Evolutionary conservation across 2,888 invertebrate genomes (phyloP).

Genomic region (Carpatolechia fugitivella): DNA sequence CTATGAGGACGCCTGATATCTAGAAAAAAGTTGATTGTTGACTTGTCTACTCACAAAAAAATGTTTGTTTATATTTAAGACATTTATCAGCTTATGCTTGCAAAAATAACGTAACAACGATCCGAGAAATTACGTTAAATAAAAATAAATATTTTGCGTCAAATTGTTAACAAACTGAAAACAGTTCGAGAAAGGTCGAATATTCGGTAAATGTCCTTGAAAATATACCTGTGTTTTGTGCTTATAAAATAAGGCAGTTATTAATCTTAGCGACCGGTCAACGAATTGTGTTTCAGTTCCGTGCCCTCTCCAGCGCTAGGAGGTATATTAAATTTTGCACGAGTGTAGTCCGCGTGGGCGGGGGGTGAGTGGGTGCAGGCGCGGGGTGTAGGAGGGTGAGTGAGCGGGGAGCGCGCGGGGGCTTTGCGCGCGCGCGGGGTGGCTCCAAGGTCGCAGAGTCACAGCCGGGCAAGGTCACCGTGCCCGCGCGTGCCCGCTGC

Average conservation of each 20-base stretch:
- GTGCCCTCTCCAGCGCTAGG: slow-evolving; percentile 38
- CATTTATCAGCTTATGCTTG: no score
- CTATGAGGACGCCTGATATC: no score
- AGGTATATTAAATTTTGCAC: slow-evolving; percentile 68
- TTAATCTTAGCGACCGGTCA: slow-evolving; percentile 27
- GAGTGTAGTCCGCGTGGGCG: slow-evolving; percentile 54
- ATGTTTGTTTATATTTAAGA: no score
- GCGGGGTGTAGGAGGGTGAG: slow-evolving; percentile 30
- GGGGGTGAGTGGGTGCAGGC: slow-evolving; percentile 32
- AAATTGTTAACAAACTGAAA: no score
- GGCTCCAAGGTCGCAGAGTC: slow-evolving; percentile 78
- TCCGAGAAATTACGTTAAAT: no score
- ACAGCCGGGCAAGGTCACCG: slow-evolving; percentile 78
- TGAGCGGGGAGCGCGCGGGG: slow-evolving; percentile 30
- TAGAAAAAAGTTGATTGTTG: no score
- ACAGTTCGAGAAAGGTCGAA: no score
- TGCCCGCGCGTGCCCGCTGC: slow-evolving; percentile 70
- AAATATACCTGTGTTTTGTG: neutral
- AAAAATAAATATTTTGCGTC: no score
- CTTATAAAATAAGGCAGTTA: neutral
- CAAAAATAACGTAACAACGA: no score
- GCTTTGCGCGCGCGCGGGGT: slow-evolving; percentile 39
- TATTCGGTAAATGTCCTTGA: neutral
- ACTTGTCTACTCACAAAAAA: no score
- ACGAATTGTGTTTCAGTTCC: slow-evolving; percentile 41